A percentile compares a stretch with the other conserved stretches of the same genome.
phyloP scores from a whole-genome alignment of 2,113 vertebrate species.

The Asarcornis scutulata region DNA sequence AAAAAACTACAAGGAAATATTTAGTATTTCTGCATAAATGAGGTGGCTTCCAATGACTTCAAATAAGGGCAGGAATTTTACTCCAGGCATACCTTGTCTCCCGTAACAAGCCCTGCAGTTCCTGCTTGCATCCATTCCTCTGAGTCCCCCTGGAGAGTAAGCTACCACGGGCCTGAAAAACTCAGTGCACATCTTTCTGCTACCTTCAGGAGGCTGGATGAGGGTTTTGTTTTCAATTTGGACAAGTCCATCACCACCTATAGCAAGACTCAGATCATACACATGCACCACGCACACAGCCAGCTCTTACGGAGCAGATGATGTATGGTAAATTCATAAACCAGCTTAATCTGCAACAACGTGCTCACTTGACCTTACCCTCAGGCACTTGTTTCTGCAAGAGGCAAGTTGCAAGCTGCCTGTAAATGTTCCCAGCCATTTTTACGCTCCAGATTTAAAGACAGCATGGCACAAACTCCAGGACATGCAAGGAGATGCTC shows the following conservation, averaged over 20 bases:
- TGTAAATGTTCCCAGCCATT: neutral
- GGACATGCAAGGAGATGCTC: neutral
- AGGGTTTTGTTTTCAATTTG: neutral
- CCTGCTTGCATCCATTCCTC: neutral
- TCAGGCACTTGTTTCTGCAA: neutral
- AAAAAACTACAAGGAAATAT: neutral
- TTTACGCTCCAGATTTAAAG: neutral
- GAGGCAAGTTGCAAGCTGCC: neutral
- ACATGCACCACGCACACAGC: neutral
- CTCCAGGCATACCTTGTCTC: neutral
- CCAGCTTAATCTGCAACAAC: constrained; percentile 7
- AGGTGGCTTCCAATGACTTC: neutral
- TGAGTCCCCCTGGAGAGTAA: neutral
- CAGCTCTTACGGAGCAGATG: neutral
- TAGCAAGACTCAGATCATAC: neutral
- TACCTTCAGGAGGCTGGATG: neutral
- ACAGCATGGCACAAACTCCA: neutral
- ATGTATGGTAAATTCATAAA: neutral
- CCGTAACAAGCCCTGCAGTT: neutral
- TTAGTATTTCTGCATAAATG: neutral
- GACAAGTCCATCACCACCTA: fast-evolving
- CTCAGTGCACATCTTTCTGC: neutral
- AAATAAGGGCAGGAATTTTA: neutral
- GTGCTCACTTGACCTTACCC: constrained; percentile 32
- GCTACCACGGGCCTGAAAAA: neutral